Percentiles rank a stretch among this genome's conserved stretches.
Conservation (phyloP, 1,140 invertebrate species). For the Agrilus planipennis region DNA sequence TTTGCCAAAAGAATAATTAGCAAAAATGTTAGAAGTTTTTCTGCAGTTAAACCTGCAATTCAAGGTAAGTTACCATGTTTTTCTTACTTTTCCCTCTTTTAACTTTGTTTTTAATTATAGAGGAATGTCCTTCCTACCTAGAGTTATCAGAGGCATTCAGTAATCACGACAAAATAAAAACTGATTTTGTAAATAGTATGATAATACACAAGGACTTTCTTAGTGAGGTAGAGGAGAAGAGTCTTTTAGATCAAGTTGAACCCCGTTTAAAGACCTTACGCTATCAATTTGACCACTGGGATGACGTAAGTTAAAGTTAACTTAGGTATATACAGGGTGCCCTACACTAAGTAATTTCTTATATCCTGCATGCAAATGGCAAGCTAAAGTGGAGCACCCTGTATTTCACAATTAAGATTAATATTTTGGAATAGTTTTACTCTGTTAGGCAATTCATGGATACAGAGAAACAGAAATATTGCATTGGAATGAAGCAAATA, state of each 20-base stretch:
- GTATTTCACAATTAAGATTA: no score
- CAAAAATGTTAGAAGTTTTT: no score
- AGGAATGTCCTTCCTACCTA: not conserved
- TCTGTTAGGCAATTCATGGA: constrained; percentile 80
- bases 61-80: no score
- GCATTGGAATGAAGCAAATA: constrained; percentile 70
- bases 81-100: no score
- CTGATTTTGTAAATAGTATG: constrained; percentile 41
- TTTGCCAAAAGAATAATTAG: no score
- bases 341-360: no score
- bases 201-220: constrained; percentile 66
- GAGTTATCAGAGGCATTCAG: not conserved
- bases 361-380: no score
- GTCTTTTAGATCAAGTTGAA: constrained; percentile 36
- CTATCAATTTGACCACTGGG: constrained; percentile 95
- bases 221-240: constrained; percentile 29
- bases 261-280: constrained; percentile 74
- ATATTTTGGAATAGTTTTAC: constrained; percentile 2
- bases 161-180: not conserved
- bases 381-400: no score
- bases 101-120: not conserved
- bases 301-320: constrained; percentile 77
- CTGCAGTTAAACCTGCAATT: no score
- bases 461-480: constrained; percentile 87
- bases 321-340: no score